A percentile compares a stretch with the other conserved stretches of the same genome.
These are phyloP conservation scores for Laticauda laticaudata DNA, from an alignment of 2,113 vertebrate species.

Conservation along the genomic window DNA sequence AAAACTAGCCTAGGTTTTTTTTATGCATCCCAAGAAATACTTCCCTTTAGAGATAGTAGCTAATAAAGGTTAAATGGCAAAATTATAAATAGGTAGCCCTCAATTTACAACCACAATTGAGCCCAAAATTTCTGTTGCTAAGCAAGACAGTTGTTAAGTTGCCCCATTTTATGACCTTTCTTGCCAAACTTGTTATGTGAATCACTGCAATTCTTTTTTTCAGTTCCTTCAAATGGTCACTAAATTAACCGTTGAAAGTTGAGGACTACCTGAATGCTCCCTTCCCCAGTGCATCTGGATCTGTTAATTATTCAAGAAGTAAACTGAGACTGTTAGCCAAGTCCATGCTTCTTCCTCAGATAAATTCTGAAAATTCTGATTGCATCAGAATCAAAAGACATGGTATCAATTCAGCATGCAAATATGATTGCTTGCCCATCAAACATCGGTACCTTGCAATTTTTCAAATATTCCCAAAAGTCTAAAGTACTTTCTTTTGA, in stretches of 20 bases:
- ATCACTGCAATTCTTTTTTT: background rate
- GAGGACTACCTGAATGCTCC: background rate
- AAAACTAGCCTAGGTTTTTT: background rate
- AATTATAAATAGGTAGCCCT: background rate
- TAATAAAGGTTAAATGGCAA: background rate
- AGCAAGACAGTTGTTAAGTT: background rate
- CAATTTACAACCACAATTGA: background rate
- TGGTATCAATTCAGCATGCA: background rate
- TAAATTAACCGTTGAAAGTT: background rate
- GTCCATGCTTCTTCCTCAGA: background rate
- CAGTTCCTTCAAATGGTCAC: background rate
- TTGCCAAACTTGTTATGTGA: background rate
- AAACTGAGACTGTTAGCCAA: background rate
- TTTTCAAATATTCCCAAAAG: background rate
- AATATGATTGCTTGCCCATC: background rate
- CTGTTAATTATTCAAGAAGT: background rate
- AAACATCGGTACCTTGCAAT: background rate
- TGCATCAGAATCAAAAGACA: background rate
- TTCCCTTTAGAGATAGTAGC: background rate
- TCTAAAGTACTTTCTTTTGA: slow-evolving; percentile 28
- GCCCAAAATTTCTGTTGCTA: background rate
- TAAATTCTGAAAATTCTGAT: background rate
- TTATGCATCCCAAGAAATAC: background rate
- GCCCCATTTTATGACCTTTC: background rate
- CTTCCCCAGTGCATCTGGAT: background rate